phyloP scores from a whole-genome alignment of 2,888 invertebrate genomes.

The Cremastinae sp. region DNA sequence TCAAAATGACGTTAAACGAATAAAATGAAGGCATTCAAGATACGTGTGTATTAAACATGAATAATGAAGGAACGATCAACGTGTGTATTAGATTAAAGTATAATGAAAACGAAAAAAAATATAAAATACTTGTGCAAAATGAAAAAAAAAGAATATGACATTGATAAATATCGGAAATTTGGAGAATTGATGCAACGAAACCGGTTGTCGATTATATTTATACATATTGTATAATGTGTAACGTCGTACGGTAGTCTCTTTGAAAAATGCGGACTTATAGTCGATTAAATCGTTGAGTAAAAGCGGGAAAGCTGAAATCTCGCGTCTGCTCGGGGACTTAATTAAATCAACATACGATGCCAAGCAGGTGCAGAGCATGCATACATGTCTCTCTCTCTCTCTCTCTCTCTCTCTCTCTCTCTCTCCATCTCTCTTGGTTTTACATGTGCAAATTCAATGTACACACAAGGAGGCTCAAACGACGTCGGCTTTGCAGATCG shows the following conservation, averaged over 20 bases:
- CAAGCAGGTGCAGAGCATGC: conserved; percentile 42
- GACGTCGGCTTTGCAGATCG: conserved; percentile 13
- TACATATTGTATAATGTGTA: too few relatives aligned
- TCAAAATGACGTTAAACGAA: too few relatives aligned
- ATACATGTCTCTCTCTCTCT: conserved; percentile 1
- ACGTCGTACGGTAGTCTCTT: too few relatives aligned
- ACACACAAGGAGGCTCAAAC: conserved; percentile 7
- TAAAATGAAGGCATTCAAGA: too few relatives aligned
- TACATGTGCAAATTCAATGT: conserved; percentile 23
- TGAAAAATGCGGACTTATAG: conserved; percentile 42
- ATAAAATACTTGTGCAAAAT: too few relatives aligned
- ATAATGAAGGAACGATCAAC: too few relatives aligned
- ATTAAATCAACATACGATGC: conserved; percentile 65
- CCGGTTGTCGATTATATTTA: too few relatives aligned
- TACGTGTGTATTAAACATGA: too few relatives aligned
- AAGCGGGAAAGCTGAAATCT: conserved; percentile 58
- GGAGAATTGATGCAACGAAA: too few relatives aligned
- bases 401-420: conserved; percentile 9
- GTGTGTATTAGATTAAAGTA: too few relatives aligned
- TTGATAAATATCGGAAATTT: not conserved
- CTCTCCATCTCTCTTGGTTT: conserved; percentile 21
- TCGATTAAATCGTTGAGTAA: conserved; percentile 31
- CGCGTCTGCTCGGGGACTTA: conserved; percentile 61
- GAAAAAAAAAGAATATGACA: not conserved
- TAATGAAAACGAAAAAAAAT: too few relatives aligned